These are phyloP conservation scores for Psettodes erumei DNA, from an alignment of 2,113 vertebrate genomes.

Conservation along the genomic window DNA sequence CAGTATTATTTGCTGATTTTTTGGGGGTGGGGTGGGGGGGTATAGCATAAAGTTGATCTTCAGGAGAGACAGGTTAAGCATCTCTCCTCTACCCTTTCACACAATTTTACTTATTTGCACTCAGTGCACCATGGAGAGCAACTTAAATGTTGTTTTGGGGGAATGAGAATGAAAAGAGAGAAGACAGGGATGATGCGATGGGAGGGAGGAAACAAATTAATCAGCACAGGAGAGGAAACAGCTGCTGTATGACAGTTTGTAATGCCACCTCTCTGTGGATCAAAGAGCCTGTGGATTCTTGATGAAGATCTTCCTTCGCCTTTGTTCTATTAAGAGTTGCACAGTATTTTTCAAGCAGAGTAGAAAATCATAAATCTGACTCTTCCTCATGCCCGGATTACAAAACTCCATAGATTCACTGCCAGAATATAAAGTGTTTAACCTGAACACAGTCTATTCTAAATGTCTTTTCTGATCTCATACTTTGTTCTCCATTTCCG, in stretches of 20 bases:
- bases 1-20: neutral
- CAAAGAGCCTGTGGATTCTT: slow-evolving; percentile 46
- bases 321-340: slow-evolving; percentile 34
- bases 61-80: neutral
- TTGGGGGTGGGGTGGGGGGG: neutral
- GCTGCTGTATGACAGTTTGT: slow-evolving; percentile 50
- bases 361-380: slow-evolving; percentile 29
- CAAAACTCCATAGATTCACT: slow-evolving; percentile 9
- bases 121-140: neutral
- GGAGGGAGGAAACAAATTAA: slow-evolving; percentile 55
- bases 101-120: slow-evolving; percentile 2
- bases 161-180: slow-evolving; percentile 16
- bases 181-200: slow-evolving; percentile 10
- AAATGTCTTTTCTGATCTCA: slow-evolving; percentile 27
- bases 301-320: slow-evolving; percentile 50
- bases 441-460: slow-evolving; percentile 11
- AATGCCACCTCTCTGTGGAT: slow-evolving; percentile 49
- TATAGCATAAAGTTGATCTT: neutral
- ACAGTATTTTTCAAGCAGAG: slow-evolving; percentile 28
- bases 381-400: slow-evolving; percentile 36
- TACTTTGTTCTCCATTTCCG: slow-evolving; percentile 21
- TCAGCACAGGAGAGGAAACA: slow-evolving; percentile 53
- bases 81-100: neutral
- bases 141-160: slow-evolving; percentile 20
- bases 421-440: slow-evolving; percentile 29